These are phyloP conservation scores for Trinorchestia longiramus DNA, from an alignment of 1,140 invertebrate species.

Conservation along the genomic window DNA sequence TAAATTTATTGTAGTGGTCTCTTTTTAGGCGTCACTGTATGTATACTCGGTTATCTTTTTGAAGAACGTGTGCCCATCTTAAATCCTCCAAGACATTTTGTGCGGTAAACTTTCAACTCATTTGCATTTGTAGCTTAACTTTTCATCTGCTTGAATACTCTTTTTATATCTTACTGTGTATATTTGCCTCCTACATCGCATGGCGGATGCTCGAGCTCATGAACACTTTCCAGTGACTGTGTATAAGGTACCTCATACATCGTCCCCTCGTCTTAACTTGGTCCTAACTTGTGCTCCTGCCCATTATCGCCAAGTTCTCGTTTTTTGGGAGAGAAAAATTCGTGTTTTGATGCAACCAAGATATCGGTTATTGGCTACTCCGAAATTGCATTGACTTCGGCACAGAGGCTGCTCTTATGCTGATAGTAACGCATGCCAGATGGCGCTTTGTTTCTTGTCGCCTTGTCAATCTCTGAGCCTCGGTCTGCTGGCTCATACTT, in stretches of 20 bases:
- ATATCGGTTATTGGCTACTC: conserved; percentile 44
- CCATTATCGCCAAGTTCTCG: conserved; percentile 48
- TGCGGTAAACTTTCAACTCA: too few relatives aligned
- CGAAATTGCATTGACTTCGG: conserved; percentile 38
- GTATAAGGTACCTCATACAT: not conserved
- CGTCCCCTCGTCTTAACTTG: conserved; percentile 34
- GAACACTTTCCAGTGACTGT: not conserved
- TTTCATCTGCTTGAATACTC: too few relatives aligned
- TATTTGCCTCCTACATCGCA: too few relatives aligned
- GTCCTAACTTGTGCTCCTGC: not conserved
- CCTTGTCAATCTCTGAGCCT: not conserved
- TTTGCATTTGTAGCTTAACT: too few relatives aligned
- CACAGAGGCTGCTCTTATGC: not conserved
- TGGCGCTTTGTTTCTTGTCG: not conserved
- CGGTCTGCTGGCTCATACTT: not conserved
- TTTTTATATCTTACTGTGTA: too few relatives aligned
- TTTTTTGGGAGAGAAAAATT: not conserved
- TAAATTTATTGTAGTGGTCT: too few relatives aligned
- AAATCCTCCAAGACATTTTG: too few relatives aligned
- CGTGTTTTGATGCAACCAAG: conserved; percentile 29
- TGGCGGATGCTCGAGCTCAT: not conserved
- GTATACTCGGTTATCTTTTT: too few relatives aligned
- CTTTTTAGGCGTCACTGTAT: too few relatives aligned
- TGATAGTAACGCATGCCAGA: not conserved
- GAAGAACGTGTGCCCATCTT: too few relatives aligned